These are phyloP conservation scores for Hemithea aestivaria DNA, from an alignment of 2,888 invertebrate genomes.

Conservation along the genomic window DNA sequence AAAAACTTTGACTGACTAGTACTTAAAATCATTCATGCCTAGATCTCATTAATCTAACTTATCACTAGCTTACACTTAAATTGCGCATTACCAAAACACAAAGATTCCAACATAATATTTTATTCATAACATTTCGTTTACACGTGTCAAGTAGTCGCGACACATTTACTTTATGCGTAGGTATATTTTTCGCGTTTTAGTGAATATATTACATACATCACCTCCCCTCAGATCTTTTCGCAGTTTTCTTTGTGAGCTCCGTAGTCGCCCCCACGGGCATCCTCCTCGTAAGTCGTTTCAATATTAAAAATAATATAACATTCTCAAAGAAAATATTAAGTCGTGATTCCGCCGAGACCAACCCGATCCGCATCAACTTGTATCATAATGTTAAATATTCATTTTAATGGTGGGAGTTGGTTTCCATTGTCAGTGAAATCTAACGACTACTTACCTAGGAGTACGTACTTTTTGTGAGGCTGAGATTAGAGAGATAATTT, in stretches of 20 bases:
- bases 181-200: slow-evolving; percentile 34
- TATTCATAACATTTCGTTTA: slow-evolving; percentile 30
- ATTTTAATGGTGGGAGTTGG: slow-evolving; percentile 52
- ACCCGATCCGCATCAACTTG: slow-evolving; percentile 71
- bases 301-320: slow-evolving; percentile 75
- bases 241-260: slow-evolving; percentile 62
- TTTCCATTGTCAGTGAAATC: slow-evolving; percentile 47
- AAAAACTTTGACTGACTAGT: no score
- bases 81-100: no score
- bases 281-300: slow-evolving; percentile 57
- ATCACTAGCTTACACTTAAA: no score
- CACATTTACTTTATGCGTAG: slow-evolving; percentile 36
- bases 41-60: no score
- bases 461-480: no score
- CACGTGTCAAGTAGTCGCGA: slow-evolving; percentile 17
- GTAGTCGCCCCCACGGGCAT: slow-evolving; percentile 32
- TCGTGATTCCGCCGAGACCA: slow-evolving; percentile 64
- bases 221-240: slow-evolving; percentile 20
- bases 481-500: no score
- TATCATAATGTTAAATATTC: slow-evolving; percentile 73
- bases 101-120: slow-evolving; percentile 5
- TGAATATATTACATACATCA: slow-evolving; percentile 21
- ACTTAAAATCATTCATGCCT: no score
- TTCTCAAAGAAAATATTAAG: slow-evolving; percentile 77
- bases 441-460: no score